Conservation (phyloP, 2,113 vertebrate genomes). For the Plecturocebus donacophilus region DNA sequence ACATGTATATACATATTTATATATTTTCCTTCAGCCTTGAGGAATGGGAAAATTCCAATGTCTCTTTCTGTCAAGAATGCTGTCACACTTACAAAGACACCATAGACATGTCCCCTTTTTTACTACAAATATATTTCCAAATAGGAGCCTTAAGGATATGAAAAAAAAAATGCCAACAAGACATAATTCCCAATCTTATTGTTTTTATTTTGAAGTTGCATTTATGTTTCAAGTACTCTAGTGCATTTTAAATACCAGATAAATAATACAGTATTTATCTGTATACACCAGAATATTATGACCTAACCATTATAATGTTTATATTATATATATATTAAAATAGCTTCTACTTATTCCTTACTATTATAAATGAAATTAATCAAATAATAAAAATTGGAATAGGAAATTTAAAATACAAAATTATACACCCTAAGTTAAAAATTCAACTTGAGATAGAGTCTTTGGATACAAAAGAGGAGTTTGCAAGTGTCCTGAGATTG, state of each 20-base stretch:
- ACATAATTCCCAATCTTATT: neutral
- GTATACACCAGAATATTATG: neutral
- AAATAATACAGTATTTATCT: neutral
- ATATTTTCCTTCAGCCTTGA: neutral
- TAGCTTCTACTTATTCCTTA: neutral
- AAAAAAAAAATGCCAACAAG: neutral
- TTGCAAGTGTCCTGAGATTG: neutral
- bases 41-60: neutral
- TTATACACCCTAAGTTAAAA: neutral
- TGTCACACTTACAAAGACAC: neutral
- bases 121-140: conserved; percentile 22
- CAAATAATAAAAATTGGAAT: neutral
- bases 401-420: neutral
- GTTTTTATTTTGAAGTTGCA: neutral
- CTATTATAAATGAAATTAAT: conserved; percentile 2
- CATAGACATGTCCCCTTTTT: neutral
- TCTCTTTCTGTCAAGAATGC: conserved; percentile 19
- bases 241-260: neutral
- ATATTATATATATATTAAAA: neutral
- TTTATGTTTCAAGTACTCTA: neutral
- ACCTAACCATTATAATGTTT: neutral
- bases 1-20: neutral
- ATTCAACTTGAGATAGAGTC: neutral
- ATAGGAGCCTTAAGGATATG: neutral
- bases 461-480: neutral